These are phyloP conservation scores for Larimichthys polyactis DNA, from an alignment of 2,113 vertebrate species.

Conservation along the genomic window DNA sequence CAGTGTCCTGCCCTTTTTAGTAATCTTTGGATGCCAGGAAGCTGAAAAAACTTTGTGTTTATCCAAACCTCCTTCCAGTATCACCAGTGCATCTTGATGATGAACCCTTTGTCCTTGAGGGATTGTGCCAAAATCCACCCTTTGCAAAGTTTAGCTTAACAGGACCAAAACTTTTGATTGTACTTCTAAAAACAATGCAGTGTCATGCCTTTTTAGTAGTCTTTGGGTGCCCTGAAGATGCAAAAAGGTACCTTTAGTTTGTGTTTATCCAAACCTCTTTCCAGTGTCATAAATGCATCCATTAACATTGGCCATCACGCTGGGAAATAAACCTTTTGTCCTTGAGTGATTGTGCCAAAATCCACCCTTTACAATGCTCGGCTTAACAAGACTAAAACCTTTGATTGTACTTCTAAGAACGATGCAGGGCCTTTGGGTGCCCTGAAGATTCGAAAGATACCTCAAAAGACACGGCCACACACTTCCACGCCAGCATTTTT, in stretches of 20 bases:
- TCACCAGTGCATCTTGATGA: neutral
- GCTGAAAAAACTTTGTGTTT: neutral
- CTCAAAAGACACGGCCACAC: neutral
- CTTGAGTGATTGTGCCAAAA: neutral
- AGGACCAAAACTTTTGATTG: neutral
- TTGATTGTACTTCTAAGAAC: neutral
- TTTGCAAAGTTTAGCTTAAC: neutral
- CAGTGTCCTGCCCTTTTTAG: too few relatives aligned
- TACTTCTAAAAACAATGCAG: neutral
- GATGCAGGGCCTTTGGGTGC: neutral
- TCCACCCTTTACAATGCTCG: neutral
- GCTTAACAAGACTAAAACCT: neutral
- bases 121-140: neutral
- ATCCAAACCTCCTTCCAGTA: neutral
- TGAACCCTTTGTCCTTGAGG: neutral
- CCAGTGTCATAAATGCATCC: neutral
- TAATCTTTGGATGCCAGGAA: neutral
- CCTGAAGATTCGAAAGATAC: neutral
- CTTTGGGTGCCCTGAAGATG: neutral
- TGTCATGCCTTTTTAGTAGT: neutral
- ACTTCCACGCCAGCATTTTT: neutral
- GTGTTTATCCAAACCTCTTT: neutral
- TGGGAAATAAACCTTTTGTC: neutral
- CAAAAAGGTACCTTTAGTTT: too few relatives aligned
- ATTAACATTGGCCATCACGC: too few relatives aligned